A percentile compares a stretch with the other conserved stretches of the same genome.
Evolutionary conservation across 2,888 invertebrate species (phyloP).

Genomic region (Hoplodrina ambigua): DNA sequence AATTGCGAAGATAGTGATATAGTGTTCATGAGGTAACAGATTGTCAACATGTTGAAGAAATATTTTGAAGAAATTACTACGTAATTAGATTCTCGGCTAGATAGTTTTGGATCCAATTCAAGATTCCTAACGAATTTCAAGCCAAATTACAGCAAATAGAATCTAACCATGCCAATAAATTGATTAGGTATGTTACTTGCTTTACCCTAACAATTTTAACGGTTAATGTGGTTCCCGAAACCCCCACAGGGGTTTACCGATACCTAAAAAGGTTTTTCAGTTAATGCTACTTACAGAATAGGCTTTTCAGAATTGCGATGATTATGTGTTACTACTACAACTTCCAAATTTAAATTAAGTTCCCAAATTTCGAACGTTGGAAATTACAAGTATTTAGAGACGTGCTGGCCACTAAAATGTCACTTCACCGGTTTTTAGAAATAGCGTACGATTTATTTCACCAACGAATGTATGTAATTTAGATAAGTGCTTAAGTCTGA

Average conservation of each 20-base stretch:
- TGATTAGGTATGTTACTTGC: background rate
- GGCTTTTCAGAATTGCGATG: too few relatives aligned
- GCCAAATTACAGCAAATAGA: constrained; percentile 16
- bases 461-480: background rate
- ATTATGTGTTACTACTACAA: too few relatives aligned
- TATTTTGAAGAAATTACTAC: background rate
- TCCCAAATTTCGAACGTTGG: too few relatives aligned
- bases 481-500: constrained; percentile 8
- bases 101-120: constrained; percentile 37
- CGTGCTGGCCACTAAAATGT: background rate
- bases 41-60: background rate
- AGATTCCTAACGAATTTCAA: constrained; percentile 23
- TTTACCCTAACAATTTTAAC: background rate
- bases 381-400: too few relatives aligned
- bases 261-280: background rate
- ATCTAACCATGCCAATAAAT: constrained; percentile 14
- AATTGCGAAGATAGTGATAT: too few relatives aligned
- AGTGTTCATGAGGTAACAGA: background rate
- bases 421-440: background rate
- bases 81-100: constrained; percentile 7
- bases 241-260: background rate
- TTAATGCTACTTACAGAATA: background rate
- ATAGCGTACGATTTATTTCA: background rate
- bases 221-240: background rate
- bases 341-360: too few relatives aligned